phyloP scores from a whole-genome alignment of 2,888 invertebrate genomes.

The Cybosia mesomella region DNA sequence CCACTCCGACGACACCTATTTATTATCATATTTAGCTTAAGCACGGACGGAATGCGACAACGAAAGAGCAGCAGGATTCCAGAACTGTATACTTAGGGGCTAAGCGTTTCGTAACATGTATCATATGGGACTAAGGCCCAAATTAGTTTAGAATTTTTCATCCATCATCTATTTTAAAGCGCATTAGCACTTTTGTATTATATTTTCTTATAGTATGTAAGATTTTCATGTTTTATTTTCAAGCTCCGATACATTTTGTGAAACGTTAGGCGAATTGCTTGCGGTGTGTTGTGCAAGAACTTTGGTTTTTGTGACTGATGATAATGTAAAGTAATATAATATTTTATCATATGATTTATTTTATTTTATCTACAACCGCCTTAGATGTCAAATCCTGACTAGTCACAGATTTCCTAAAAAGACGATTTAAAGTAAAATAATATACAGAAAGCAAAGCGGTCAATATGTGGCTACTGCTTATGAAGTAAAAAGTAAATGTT shows the following conservation, averaged over 20 bases:
- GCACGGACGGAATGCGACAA: slow-evolving; percentile 75
- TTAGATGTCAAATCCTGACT: too few species aligned
- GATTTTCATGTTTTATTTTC: slow-evolving; percentile 62
- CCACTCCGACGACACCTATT: slow-evolving; percentile 68
- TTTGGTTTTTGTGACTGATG: slow-evolving; percentile 76
- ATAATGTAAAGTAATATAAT: slow-evolving; percentile 73
- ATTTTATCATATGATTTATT: slow-evolving; percentile 67
- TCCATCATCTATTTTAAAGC: slow-evolving; percentile 44
- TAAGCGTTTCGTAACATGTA: slow-evolving; percentile 81
- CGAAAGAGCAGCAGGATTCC: slow-evolving; percentile 55
- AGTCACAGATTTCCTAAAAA: too few species aligned
- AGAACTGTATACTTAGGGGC: slow-evolving; percentile 52
- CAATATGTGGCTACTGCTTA: too few species aligned
- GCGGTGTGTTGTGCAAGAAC: slow-evolving; percentile 70
- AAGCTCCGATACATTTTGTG: slow-evolving; percentile 78
- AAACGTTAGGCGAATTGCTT: slow-evolving; percentile 76
- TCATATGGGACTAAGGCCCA: slow-evolving; percentile 73
- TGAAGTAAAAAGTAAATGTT: too few species aligned
- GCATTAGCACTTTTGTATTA: slow-evolving; percentile 77
- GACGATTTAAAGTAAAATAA: too few species aligned
- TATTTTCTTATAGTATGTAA: slow-evolving; percentile 81
- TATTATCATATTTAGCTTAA: slow-evolving; percentile 76
- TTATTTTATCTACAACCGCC: not conserved
- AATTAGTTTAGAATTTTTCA: slow-evolving; percentile 57
- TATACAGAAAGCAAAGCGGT: too few species aligned